Evolutionary conservation across 1,140 invertebrate species (phyloP).

Genomic region (Aphelenchoides avenae): DNA sequence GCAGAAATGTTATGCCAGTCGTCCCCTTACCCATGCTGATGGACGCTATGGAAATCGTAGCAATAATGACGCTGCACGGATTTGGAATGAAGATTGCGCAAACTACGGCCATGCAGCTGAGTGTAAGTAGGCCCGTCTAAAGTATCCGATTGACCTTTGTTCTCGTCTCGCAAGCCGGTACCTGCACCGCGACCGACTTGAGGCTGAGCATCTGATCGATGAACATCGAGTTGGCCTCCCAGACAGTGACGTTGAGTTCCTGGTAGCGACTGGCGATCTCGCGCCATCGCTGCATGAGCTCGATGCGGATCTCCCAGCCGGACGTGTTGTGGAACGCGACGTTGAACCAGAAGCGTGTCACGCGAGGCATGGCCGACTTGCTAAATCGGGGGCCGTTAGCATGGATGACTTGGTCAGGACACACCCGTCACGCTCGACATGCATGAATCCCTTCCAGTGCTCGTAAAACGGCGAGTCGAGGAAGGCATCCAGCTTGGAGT

Average conservation of each 20-base stretch:
- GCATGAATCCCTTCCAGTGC: slow-evolving; percentile 32
- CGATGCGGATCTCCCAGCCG: slow-evolving; percentile 49
- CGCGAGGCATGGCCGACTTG: slow-evolving; percentile 12
- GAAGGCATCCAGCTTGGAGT: slow-evolving; percentile 28
- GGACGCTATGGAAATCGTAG: slow-evolving; percentile 59
- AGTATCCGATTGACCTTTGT: slow-evolving; percentile 19
- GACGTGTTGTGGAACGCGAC: slow-evolving; percentile 52
- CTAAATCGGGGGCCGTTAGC: slow-evolving; percentile 13
- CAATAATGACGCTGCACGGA: slow-evolving; percentile 58
- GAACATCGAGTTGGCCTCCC: slow-evolving; percentile 56
- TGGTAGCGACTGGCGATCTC: slow-evolving; percentile 36
- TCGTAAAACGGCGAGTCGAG: slow-evolving; percentile 42
- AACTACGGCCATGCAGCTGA: slow-evolving; percentile 60
- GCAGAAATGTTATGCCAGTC: background rate
- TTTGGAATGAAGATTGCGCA: slow-evolving; percentile 62
- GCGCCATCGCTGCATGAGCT: slow-evolving; percentile 54
- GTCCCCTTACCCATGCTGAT: slow-evolving; percentile 48
- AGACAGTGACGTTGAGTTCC: slow-evolving; percentile 54
- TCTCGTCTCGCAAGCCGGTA: slow-evolving; percentile 10
- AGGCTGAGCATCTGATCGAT: slow-evolving; percentile 57
- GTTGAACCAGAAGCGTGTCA: slow-evolving; percentile 44
- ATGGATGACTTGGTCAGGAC: background rate
- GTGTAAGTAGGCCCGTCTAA: slow-evolving; percentile 59
- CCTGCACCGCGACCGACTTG: slow-evolving; percentile 46
- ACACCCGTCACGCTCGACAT: slow-evolving; percentile 2